Base-by-base conservation (phyloP, 1,140 invertebrate species). In the Zaprionus davidi region DNA sequence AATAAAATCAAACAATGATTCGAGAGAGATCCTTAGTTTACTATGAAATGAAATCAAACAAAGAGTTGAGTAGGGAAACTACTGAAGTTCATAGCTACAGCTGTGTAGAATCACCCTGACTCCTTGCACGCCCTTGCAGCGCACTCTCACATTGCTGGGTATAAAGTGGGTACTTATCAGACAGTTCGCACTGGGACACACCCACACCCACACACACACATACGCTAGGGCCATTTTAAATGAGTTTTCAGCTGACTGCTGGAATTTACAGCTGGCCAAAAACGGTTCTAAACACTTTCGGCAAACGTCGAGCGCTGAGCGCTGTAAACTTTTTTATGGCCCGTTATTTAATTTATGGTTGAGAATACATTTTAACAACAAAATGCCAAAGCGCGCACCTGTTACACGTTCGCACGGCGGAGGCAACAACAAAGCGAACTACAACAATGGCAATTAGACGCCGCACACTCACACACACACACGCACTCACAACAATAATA, bases 321-420 rank as follows among this genome's bases (percentile, higher is more conserved):
- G 63, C 38, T 71, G 71, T 78, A 83, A 88, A 88, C 78, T 88
- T 88, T 74, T 90, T 88, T 84, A 90, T 84, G 85, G 85, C 78
- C 74, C 78, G 81, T 88, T 88, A 87, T 88, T 81, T 88, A 88
- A 88, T 88, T 88, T 88, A 88, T 88, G 85, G 84, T 73, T 79
- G 53, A 65, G 59, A 88, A 90, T 88, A 90, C 63, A 84, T 87
- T 87, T 79, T 85, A 81, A 78, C 81, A 71, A 80, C 78, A 76
- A 79, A 84, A 58, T 71, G 55, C 69, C 72, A 62, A 69, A 73
- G 26, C 31, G 69, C 76, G 82, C 82, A 87, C 82, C 82, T 86
- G 82, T 86, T 87, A 86, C 82, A 73, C 74, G 38, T 38, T 49
- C 46, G 3, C 44, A 70, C 69, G 55, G 53, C 65, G 57, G 44